Evolutionary conservation across 2,888 invertebrate species (phyloP).

Genomic region (Andrena dorsata): DNA sequence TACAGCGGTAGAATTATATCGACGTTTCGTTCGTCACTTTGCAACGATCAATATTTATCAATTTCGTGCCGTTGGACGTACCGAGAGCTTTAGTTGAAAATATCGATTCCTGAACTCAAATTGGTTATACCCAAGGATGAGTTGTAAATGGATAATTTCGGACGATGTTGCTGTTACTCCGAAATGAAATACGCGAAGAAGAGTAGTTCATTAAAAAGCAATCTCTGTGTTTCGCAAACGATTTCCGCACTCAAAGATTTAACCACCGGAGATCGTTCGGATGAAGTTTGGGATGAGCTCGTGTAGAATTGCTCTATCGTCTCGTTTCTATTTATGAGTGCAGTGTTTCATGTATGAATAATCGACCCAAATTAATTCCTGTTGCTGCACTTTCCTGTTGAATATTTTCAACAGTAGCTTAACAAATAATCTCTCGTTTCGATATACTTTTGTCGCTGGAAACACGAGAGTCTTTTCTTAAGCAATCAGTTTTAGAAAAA

Average conservation of each 20-base stretch:
- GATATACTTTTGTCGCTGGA: neutral
- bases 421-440: neutral
- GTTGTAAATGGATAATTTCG: constrained; percentile 7
- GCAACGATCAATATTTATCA: no score
- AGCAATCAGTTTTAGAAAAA: neutral
- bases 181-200: constrained; percentile 9
- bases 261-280: constrained; percentile 63
- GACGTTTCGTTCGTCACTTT: no score
- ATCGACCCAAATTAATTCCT: constrained; percentile 34
- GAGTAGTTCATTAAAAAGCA: constrained; percentile 62
- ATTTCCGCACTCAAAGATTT: constrained; percentile 71
- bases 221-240: constrained; percentile 55
- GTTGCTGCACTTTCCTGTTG: neutral
- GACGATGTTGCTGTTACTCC: neutral
- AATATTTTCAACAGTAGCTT: neutral
- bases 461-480: neutral
- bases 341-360: constrained; percentile 40
- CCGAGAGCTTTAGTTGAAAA: no score
- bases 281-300: constrained; percentile 33
- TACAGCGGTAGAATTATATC: no score
- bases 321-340: constrained; percentile 54
- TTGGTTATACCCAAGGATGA: neutral
- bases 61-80: no score
- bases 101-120: neutral
- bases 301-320: constrained; percentile 32